phyloP scores from a whole-genome alignment of 2,113 vertebrate genomes.

The Solea solea region DNA sequence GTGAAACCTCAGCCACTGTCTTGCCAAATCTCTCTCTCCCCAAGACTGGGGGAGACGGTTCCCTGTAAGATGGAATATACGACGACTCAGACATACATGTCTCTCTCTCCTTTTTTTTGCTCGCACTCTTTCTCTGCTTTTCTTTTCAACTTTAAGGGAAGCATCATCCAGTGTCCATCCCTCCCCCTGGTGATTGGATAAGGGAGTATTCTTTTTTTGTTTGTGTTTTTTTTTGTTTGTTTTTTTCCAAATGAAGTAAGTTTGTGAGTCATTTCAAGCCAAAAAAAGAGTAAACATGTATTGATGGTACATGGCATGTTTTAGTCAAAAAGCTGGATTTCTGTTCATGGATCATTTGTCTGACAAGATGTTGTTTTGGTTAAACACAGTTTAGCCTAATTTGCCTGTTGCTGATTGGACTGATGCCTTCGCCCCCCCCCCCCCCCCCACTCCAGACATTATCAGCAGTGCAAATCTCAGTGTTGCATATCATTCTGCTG shows the following conservation, averaged over 20 bases:
- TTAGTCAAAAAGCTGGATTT: conserved; percentile 61
- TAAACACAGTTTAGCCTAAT: conserved; percentile 67
- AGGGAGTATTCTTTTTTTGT: not conserved
- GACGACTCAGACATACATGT: conserved; percentile 5
- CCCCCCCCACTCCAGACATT: conserved; percentile 21
- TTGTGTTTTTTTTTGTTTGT: not conserved
- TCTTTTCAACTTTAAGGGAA: conserved; percentile 15
- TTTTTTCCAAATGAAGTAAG: conserved; percentile 23
- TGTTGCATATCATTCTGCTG: conserved; percentile 80
- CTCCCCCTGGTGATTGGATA: conserved; percentile 21
- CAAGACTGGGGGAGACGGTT: conserved; percentile 18
- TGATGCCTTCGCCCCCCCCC: conserved; percentile 19
- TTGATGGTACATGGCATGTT: conserved; percentile 34
- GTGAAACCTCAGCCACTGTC: conserved; percentile 41
- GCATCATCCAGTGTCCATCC: not conserved
- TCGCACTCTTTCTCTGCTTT: not conserved
- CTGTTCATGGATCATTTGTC: conserved; percentile 70
- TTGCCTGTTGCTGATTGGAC: conserved; percentile 69
- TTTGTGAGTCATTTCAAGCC: conserved; percentile 65
- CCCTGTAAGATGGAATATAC: conserved; percentile 8
- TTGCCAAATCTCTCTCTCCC: conserved; percentile 48
- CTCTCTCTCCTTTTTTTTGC: not conserved
- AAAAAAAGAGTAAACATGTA: conserved; percentile 39
- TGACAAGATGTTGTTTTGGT: conserved; percentile 70
- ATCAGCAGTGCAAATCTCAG: conserved; percentile 74